A percentile compares a stretch with the other conserved stretches of the same genome.
Evolutionary conservation across 1,140 invertebrate species (phyloP).

Genomic region (Pogonognathellus flavescens): DNA sequence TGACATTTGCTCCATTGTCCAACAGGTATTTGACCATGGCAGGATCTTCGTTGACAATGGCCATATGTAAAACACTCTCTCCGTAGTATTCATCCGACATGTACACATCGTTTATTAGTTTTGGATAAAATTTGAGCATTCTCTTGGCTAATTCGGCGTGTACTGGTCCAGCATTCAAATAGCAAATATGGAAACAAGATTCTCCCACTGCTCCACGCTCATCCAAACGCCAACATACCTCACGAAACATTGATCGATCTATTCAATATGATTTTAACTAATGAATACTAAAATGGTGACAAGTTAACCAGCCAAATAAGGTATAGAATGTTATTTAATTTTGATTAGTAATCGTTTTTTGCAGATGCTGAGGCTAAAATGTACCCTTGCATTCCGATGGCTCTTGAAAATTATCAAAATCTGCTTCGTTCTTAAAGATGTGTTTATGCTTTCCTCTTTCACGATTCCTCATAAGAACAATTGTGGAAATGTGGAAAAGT

Average conservation of each 20-base stretch:
- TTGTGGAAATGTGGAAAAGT: constrained; percentile 87
- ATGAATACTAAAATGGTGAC: too few relatives aligned
- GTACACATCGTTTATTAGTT: constrained; percentile 96
- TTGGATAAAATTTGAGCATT: constrained; percentile 91
- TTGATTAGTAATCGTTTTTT: too few relatives aligned
- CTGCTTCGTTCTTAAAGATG: constrained; percentile 65
- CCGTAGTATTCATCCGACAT: constrained; percentile 97
- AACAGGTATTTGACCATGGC: constrained; percentile 96
- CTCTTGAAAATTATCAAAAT: constrained; percentile 64
- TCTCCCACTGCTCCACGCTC: constrained; percentile 96
- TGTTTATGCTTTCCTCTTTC: constrained; percentile 81
- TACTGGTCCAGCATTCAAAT: constrained; percentile 89
- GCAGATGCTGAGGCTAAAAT: too few relatives aligned
- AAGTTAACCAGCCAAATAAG: not conserved
- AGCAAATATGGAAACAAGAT: constrained; percentile 88
- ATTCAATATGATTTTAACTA: not conserved
- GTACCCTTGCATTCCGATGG: constrained; percentile 63
- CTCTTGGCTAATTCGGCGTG: constrained; percentile 94
- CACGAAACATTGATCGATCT: constrained; percentile 81
- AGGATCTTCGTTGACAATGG: constrained; percentile 98
- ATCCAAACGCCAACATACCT: constrained; percentile 93
- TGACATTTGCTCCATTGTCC: constrained; percentile 90
- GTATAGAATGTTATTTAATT: not conserved
- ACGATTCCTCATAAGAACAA: constrained; percentile 89
- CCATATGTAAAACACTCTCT: constrained; percentile 93